Evolutionary conservation across 2,888 invertebrate species (phyloP).

Genomic region (Carcina quercana): DNA sequence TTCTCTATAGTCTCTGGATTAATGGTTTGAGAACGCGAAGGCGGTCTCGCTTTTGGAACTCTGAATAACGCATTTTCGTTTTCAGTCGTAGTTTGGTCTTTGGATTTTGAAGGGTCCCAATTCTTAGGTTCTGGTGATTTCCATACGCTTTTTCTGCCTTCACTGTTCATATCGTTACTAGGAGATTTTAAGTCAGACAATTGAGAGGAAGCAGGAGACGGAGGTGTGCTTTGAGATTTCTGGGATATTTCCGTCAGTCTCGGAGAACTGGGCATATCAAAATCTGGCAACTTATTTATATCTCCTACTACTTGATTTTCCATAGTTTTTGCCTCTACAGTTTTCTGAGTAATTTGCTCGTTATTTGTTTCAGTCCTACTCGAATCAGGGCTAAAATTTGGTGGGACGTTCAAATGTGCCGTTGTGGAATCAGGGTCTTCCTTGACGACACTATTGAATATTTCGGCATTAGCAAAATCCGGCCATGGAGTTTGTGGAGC

Average conservation of each 20-base stretch:
- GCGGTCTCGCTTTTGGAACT: slow-evolving; percentile 78
- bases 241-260: slow-evolving; percentile 60
- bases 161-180: slow-evolving; percentile 40
- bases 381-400: slow-evolving; percentile 68
- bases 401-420: slow-evolving; percentile 62
- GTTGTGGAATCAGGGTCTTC: slow-evolving; percentile 87
- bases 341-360: slow-evolving; percentile 45
- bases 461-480: slow-evolving; percentile 57
- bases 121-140: slow-evolving; percentile 63
- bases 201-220: slow-evolving; percentile 53
- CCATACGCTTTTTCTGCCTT: slow-evolving; percentile 57
- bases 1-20: slow-evolving; percentile 61
- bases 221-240: slow-evolving; percentile 55
- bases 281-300: slow-evolving; percentile 54
- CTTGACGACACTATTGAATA: slow-evolving; percentile 74
- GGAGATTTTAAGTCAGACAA: slow-evolving; percentile 58
- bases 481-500: slow-evolving; percentile 56
- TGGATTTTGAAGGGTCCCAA: slow-evolving; percentile 59
- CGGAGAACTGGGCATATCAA: slow-evolving; percentile 62
- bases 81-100: slow-evolving; percentile 42
- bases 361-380: slow-evolving; percentile 66
- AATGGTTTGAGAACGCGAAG: slow-evolving; percentile 71
- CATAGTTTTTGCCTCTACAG: slow-evolving; percentile 40
- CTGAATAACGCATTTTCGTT: slow-evolving; percentile 75
- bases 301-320: slow-evolving; percentile 37